These are phyloP conservation scores for Bombus consobrinus DNA, from an alignment of 1,140 invertebrate genomes.

Conservation along the genomic window DNA sequence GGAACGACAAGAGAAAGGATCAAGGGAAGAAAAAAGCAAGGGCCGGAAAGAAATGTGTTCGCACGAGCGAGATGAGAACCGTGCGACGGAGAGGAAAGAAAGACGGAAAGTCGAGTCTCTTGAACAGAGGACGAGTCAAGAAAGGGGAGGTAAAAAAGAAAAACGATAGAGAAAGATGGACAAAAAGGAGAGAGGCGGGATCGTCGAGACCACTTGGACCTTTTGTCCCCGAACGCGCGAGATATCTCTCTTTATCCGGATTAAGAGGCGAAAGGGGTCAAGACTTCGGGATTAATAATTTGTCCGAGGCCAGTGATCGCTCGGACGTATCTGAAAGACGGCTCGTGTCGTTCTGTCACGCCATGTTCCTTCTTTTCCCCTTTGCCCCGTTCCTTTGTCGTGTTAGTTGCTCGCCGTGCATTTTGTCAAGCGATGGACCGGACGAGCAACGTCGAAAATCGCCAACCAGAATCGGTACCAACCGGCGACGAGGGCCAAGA, in stretches of 20 bases:
- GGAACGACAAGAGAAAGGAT: not conserved
- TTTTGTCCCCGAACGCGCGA: conserved; percentile 65
- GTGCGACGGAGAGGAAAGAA: not conserved
- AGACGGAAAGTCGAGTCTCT: not conserved
- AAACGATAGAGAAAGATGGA: not conserved
- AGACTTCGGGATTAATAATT: conserved; percentile 77
- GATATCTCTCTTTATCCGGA: conserved; percentile 72
- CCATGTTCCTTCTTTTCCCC: not conserved
- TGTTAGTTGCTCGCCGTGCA: not conserved
- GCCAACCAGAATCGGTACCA: conserved; percentile 21
- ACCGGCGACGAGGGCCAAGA: not conserved
- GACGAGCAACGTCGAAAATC: conserved; percentile 49
- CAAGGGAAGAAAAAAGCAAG: no score
- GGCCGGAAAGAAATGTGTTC: not conserved
- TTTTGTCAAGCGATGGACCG: conserved; percentile 7
- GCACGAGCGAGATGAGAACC: not conserved
- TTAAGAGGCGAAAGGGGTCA: conserved; percentile 72
- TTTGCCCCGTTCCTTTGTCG: not conserved
- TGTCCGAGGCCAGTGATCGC: conserved; percentile 60
- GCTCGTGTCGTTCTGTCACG: conserved; percentile 60
- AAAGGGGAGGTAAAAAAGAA: not conserved
- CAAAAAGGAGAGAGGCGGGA: not conserved
- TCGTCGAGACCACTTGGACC: conserved; percentile 42
- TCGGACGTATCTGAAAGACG: conserved; percentile 48
- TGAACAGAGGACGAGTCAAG: not conserved